Evolutionary conservation across 2,113 vertebrate species (phyloP).

Genomic region (Pipa parva): DNA sequence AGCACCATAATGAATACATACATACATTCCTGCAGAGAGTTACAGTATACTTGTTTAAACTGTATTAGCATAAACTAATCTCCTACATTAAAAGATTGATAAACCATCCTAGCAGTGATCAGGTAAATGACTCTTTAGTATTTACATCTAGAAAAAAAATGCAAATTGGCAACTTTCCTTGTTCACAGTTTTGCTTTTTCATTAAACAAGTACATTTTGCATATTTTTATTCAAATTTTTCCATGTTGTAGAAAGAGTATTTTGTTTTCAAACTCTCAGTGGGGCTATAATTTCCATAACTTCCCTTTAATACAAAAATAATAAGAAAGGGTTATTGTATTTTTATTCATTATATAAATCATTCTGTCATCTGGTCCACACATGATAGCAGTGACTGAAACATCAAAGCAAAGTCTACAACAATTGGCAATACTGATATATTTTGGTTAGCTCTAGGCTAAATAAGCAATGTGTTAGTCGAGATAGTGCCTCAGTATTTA

Average conservation of each 20-base stretch:
- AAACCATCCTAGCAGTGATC: too few relatives aligned
- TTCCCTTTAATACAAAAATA: not conserved
- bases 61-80: too few relatives aligned
- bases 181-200: too few relatives aligned
- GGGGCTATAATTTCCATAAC: not conserved
- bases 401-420: accelerated
- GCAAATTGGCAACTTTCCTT: too few relatives aligned
- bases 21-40: too few relatives aligned
- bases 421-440: constrained; percentile 9
- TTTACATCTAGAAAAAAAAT: too few relatives aligned
- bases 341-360: constrained; percentile 2
- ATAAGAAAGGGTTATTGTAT: not conserved
- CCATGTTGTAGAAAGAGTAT: not conserved
- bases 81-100: too few relatives aligned
- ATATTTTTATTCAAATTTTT: too few relatives aligned
- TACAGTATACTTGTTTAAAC: too few relatives aligned
- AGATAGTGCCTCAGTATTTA: not conserved
- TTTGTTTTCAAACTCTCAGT: not conserved
- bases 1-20: too few relatives aligned
- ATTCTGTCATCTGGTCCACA: not conserved
- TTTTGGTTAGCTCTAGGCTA: not conserved
- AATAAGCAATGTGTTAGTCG: not conserved
- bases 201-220: too few relatives aligned
- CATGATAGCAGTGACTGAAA: accelerated
- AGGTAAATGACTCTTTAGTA: too few relatives aligned